Evolutionary conservation across 2,797 vertebrate genomes (phyloP).

Genomic region (Scyliorhinus canicula): DNA sequence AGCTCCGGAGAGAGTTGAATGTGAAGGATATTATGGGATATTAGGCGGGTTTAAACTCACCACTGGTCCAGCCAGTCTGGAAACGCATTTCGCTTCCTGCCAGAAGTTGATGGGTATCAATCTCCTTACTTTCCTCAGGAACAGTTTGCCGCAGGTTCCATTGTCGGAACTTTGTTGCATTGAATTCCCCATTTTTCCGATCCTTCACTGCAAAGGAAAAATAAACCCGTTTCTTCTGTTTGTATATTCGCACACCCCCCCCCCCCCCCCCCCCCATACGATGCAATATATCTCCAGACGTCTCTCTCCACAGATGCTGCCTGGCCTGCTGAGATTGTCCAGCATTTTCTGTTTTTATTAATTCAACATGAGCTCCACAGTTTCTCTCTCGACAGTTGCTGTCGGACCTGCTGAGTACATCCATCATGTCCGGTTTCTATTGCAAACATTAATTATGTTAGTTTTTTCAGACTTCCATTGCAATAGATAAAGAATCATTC

Average conservation of each 20-base stretch:
- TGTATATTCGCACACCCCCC: not conserved
- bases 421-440: too few relatives aligned
- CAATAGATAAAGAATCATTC: too few relatives aligned
- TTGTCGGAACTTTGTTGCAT: not conserved
- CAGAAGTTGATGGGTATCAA: not conserved
- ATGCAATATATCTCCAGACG: too few relatives aligned
- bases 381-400: too few relatives aligned
- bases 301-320: too few relatives aligned
- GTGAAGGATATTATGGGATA: not conserved
- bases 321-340: too few relatives aligned
- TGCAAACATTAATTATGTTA: too few relatives aligned
- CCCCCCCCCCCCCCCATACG: too few relatives aligned
- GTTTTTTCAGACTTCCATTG: too few relatives aligned
- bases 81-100: not conserved
- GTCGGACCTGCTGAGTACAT: too few relatives aligned
- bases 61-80: not conserved
- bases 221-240: not conserved
- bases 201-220: not conserved
- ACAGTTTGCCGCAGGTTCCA: not conserved
- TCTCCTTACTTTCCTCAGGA: not conserved
- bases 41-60: not conserved
- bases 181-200: not conserved
- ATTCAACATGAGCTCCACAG: too few relatives aligned
- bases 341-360: too few relatives aligned
- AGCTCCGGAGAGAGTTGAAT: not conserved